Evolutionary conservation across 2,888 invertebrate genomes (phyloP).

Genomic region (Callinectes sapidus): DNA sequence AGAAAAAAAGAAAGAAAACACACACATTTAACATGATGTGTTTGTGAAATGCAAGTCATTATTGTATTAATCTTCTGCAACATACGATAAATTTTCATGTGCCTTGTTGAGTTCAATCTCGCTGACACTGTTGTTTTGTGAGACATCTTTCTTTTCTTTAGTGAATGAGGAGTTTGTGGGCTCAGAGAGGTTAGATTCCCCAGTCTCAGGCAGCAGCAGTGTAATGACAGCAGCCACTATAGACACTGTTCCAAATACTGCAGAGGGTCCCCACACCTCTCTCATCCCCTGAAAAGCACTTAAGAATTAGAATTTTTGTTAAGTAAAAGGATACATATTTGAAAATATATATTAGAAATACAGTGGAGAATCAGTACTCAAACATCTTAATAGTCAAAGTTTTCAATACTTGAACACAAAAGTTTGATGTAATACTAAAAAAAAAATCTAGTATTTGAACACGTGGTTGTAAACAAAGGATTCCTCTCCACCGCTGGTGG

Average conservation of each 20-base stretch:
- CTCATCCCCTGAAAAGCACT: slow-evolving; percentile 43
- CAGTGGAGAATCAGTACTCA: too few species aligned
- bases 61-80: background rate
- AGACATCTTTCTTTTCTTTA: background rate
- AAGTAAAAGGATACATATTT: too few species aligned
- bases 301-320: background rate
- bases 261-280: slow-evolving; percentile 62
- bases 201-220: slow-evolving; percentile 64
- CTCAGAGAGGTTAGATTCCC: slow-evolving; percentile 46
- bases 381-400: too few species aligned
- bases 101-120: background rate
- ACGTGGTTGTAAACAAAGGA: too few species aligned
- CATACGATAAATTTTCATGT: background rate
- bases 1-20: too few species aligned
- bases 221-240: slow-evolving; percentile 51
- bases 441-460: too few species aligned
- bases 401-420: too few species aligned
- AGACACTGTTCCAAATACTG: slow-evolving; percentile 65
- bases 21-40: background rate
- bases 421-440: too few species aligned
- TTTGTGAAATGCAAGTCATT: background rate
- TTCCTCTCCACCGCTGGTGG: too few species aligned
- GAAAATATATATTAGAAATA: too few species aligned
- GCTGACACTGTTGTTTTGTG: background rate
- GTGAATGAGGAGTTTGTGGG: background rate